Conservation (phyloP, 1,140 invertebrate genomes). For the Mamestra configurata region DNA sequence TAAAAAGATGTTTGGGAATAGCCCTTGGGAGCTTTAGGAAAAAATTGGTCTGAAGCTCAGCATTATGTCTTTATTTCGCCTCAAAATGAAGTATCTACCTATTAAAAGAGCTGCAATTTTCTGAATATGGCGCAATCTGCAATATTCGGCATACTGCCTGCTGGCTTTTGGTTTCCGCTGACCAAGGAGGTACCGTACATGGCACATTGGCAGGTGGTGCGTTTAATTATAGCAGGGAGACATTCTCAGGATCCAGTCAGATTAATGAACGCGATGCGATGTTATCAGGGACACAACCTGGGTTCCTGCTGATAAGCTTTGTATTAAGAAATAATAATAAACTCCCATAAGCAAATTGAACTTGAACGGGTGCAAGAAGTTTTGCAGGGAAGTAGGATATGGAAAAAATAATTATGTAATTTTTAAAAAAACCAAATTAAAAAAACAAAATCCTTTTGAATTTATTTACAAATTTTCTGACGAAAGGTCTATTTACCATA, state of each 20-base stretch:
- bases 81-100: no score
- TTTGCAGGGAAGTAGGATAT: no score
- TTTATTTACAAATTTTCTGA: no score
- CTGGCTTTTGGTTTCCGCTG: neutral
- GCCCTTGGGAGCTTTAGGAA: neutral
- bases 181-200: neutral
- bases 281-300: neutral
- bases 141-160: neutral
- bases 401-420: no score
- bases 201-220: neutral
- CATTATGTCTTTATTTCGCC: neutral
- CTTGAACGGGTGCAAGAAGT: neutral
- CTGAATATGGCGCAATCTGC: no score
- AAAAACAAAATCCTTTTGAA: no score
- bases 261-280: neutral
- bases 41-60: neutral
- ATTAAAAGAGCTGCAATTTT: no score
- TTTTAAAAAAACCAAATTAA: no score
- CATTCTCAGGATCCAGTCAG: neutral
- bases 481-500: neutral
- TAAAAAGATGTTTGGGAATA: neutral
- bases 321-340: neutral
- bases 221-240: constrained; percentile 3
- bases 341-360: neutral
- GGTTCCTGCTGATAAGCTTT: neutral